A percentile compares a stretch with the other conserved stretches of the same genome.
These are phyloP conservation scores for Sepiola atlantica DNA, from an alignment of 2,888 invertebrate genomes.

Conservation along the genomic window DNA sequence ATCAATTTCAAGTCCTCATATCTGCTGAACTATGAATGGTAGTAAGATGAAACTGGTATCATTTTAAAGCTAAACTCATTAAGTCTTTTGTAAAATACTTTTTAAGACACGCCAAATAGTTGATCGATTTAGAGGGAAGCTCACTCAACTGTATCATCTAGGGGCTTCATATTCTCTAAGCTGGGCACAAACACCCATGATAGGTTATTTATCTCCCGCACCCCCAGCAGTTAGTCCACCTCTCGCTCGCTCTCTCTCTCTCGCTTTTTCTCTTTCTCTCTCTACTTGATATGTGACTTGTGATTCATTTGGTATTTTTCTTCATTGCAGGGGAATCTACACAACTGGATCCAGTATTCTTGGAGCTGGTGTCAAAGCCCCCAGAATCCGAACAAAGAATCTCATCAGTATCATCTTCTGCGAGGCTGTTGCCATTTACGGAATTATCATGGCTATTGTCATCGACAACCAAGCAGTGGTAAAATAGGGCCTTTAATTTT, in stretches of 20 bases:
- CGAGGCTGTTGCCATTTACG: slow-evolving; percentile 99
- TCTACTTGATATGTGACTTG: neutral
- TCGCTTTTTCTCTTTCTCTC: too few relatives aligned
- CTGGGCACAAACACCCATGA: too few relatives aligned
- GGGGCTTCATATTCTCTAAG: too few relatives aligned
- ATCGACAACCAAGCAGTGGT: slow-evolving; percentile 85
- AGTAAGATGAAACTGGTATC: too few relatives aligned
- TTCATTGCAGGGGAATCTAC: slow-evolving; percentile 87
- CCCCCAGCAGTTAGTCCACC: neutral
- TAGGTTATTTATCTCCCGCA: neutral
- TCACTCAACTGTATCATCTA: too few relatives aligned
- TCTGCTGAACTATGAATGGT: too few relatives aligned
- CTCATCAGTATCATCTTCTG: slow-evolving; percentile 99
- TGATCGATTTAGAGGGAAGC: too few relatives aligned
- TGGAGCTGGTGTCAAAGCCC: slow-evolving; percentile 98
- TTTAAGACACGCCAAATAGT: too few relatives aligned
- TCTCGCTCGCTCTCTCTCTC: neutral
- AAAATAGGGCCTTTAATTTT: slow-evolving; percentile 51
- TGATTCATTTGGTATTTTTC: neutral
- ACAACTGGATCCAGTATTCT: slow-evolving; percentile 96
- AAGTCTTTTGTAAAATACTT: too few relatives aligned
- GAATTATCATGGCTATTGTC: slow-evolving; percentile 98
- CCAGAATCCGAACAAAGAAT: slow-evolving; percentile 99
- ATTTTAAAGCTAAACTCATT: too few relatives aligned
- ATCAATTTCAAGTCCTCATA: too few relatives aligned